These are phyloP conservation scores for Creontiades dilutus DNA, from an alignment of 2,888 invertebrate genomes.

Conservation along the genomic window DNA sequence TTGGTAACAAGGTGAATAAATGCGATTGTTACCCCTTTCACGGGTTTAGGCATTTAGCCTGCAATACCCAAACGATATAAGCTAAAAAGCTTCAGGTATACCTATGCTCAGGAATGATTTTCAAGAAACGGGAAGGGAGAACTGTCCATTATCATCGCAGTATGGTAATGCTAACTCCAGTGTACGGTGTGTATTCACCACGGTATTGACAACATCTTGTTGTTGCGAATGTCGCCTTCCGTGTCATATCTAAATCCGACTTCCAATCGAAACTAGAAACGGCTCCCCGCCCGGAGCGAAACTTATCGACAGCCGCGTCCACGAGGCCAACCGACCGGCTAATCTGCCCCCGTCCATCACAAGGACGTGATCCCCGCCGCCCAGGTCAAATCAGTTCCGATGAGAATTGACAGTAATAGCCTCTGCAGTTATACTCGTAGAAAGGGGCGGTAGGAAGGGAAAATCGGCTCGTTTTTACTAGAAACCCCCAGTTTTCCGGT, in stretches of 20 bases:
- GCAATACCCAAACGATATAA: too few species aligned
- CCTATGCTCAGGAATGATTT: too few species aligned
- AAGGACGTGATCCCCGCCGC: slow-evolving; percentile 12
- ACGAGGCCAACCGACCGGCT: background rate
- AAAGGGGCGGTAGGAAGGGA: background rate
- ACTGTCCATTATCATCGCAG: too few species aligned
- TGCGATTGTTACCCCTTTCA: too few species aligned
- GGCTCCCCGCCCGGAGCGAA: background rate
- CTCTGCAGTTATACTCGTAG: background rate
- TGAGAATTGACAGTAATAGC: slow-evolving; percentile 8
- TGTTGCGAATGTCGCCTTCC: too few species aligned
- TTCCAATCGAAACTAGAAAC: background rate
- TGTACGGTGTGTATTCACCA: too few species aligned
- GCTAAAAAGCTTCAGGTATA: too few species aligned
- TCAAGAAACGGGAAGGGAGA: too few species aligned
- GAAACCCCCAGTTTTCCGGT: background rate
- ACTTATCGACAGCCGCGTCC: background rate
- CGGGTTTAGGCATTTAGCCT: too few species aligned
- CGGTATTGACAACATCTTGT: too few species aligned
- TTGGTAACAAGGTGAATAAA: too few species aligned
- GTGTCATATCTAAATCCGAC: background rate
- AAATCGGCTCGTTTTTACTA: slow-evolving; percentile 2
- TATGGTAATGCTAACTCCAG: too few species aligned
- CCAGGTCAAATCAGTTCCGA: slow-evolving; percentile 7
- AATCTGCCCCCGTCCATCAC: slow-evolving; percentile 1